Evolutionary conservation across 2,113 vertebrate species (phyloP).

Genomic region (Callopanchax toddi): DNA sequence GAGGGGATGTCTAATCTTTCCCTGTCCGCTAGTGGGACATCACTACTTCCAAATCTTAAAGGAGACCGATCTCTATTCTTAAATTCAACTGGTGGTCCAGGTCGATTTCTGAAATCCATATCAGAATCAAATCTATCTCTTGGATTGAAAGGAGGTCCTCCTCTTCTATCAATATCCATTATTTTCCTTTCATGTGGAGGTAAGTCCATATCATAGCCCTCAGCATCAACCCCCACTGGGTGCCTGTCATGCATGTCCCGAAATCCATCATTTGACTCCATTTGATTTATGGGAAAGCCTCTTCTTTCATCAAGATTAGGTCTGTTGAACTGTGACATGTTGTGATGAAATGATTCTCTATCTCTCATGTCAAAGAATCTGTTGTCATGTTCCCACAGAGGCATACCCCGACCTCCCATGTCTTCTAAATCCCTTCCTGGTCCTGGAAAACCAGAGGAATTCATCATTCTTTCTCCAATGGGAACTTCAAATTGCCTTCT

Average conservation of each 20-base stretch:
- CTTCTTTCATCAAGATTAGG: slow-evolving; percentile 73
- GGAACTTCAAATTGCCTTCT: slow-evolving; percentile 83
- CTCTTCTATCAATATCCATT: slow-evolving; percentile 88
- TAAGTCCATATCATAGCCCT: slow-evolving; percentile 72
- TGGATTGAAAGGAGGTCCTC: slow-evolving; percentile 76
- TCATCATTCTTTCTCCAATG: slow-evolving; percentile 85
- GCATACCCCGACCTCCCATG: slow-evolving; percentile 74
- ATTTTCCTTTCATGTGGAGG: slow-evolving; percentile 80
- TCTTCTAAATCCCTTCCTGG: slow-evolving; percentile 72
- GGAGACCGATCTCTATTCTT: slow-evolving; percentile 75
- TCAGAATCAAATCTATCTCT: slow-evolving; percentile 82
- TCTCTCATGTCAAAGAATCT: slow-evolving; percentile 86
- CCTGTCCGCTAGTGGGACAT: slow-evolving; percentile 59
- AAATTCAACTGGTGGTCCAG: slow-evolving; percentile 80
- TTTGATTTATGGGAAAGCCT: slow-evolving; percentile 69
- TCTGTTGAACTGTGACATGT: slow-evolving; percentile 84
- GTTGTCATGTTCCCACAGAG: slow-evolving; percentile 65
- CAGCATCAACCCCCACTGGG: slow-evolving; percentile 54
- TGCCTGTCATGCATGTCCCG: slow-evolving; percentile 71
- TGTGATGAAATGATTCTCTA: slow-evolving; percentile 82
- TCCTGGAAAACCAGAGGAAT: slow-evolving; percentile 84
- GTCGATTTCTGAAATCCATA: slow-evolving; percentile 89
- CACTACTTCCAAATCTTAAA: slow-evolving; percentile 69
- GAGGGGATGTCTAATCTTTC: slow-evolving; percentile 63
- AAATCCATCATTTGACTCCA: slow-evolving; percentile 72